These are phyloP conservation scores for Mactra quadrangularis DNA, from an alignment of 1,140 invertebrate genomes.

Conservation along the genomic window DNA sequence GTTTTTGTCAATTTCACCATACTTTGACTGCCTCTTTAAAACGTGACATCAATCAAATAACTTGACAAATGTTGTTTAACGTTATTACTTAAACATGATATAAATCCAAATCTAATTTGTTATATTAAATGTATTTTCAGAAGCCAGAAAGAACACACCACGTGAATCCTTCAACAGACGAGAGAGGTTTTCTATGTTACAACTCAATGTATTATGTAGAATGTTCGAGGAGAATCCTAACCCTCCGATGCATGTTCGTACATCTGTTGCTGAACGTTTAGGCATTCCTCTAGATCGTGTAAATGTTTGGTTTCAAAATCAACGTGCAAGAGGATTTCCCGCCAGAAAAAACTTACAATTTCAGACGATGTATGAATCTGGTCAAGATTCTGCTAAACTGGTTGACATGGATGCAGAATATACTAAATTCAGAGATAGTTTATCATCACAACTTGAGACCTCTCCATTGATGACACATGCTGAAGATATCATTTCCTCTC, in stretches of 20 bases:
- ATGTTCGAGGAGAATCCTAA: constrained; percentile 61
- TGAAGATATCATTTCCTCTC: not conserved
- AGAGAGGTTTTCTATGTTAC: constrained; percentile 57
- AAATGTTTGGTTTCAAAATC: constrained; percentile 63
- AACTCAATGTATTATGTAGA: constrained; percentile 49
- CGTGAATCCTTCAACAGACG: constrained; percentile 40
- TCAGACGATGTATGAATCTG: not conserved
- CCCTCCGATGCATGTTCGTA: constrained; percentile 49
- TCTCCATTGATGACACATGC: not conserved
- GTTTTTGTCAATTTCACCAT: no score
- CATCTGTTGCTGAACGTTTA: constrained; percentile 35
- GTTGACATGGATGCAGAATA: constrained; percentile 11
- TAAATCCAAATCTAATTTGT: no score
- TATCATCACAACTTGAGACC: not conserved
- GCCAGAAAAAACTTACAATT: constrained; percentile 43
- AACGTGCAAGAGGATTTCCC: constrained; percentile 57
- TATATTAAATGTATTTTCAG: no score
- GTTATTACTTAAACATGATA: no score
- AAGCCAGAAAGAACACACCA: constrained; percentile 9
- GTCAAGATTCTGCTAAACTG: not conserved
- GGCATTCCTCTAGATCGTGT: constrained; percentile 57
- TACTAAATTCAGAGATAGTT: not conserved
- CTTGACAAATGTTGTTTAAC: no score
- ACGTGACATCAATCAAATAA: no score
- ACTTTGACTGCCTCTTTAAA: no score